Base-by-base conservation (phyloP, 2,888 invertebrate genomes). In the Hypselothyrea guttata region DNA sequence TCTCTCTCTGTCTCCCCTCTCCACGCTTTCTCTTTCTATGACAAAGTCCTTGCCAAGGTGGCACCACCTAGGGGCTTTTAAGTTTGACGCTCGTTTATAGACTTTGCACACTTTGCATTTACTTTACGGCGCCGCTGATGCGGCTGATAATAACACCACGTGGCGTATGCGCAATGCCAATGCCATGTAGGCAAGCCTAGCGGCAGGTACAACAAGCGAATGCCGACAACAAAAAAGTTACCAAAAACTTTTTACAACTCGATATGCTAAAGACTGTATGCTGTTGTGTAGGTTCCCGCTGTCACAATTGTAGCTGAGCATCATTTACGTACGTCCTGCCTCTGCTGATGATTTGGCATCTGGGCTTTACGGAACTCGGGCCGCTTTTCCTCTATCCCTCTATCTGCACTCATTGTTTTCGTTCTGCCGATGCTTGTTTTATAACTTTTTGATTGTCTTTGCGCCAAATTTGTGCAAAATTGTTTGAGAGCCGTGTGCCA, bases 371-470 rank as follows among this genome's bases (percentile, higher is more conserved):
- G 34, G 38, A 42, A 60, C 64, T 68, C 49, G 38, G 40, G 34
- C 54, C 52, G 38, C 53, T 33, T 47, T 46, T 44, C 42, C 41
- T 55, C 30, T 48, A 48, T 47, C 47, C 34, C 44, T 41, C 54
- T n/a, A n/a, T n/a, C 49, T 31, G 55, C 34, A 53, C 54, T 45
- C 47, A 74, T 62, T 73, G 77, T 77, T 76, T 75, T 70, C 66
- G 60, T 60, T 64, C 63, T 68, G 59, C 62, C 71, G 71, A 76
- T 69, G 74, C 75, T 82, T 81, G 75, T 81, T 81, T 84, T 83
- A 83, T 83, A 86, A 86, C 86, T 86, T 85, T 85, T 83, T 86
- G 86, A 86, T 86, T 86, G 86, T 84, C 84, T 84, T 86, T 86
- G 83, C 67, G 65, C 68, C 71, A 86, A 86, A 83, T 82, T 82